phyloP scores from a whole-genome alignment of 2,888 invertebrate genomes.

The Dynastes maya region DNA sequence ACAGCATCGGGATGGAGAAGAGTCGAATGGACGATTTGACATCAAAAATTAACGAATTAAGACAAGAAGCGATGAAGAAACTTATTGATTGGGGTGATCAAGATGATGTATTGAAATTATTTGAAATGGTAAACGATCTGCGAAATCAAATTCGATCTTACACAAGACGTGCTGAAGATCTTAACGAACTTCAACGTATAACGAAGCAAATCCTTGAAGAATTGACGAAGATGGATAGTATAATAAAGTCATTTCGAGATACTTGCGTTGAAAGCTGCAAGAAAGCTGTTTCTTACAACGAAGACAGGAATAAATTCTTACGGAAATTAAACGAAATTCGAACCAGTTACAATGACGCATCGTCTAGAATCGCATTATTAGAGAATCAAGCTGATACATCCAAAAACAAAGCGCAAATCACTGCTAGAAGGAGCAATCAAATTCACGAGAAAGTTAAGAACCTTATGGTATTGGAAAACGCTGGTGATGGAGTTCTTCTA shows the following conservation, averaged over 20 bases:
- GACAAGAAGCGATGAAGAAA: background rate
- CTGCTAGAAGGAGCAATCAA: background rate
- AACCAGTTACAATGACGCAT: background rate
- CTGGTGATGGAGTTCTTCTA: background rate
- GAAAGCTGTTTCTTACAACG: background rate
- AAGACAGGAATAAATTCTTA: background rate
- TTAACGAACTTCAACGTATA: background rate
- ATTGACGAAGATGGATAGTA: background rate
- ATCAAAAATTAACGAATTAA: background rate
- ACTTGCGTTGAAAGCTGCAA: conserved; percentile 1
- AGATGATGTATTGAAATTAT: background rate
- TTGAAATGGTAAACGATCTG: background rate
- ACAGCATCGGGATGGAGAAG: background rate
- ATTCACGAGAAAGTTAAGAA: background rate
- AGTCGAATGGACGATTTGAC: background rate
- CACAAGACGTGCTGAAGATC: background rate
- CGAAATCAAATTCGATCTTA: background rate
- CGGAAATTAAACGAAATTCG: background rate
- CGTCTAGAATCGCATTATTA: background rate
- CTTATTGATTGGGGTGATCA: background rate
- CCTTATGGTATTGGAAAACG: background rate
- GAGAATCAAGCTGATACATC: background rate
- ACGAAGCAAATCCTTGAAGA: background rate
- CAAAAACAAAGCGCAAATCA: background rate
- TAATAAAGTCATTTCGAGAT: background rate